Conservation (phyloP, 2,113 vertebrate species). For the Cisticola juncidis region DNA sequence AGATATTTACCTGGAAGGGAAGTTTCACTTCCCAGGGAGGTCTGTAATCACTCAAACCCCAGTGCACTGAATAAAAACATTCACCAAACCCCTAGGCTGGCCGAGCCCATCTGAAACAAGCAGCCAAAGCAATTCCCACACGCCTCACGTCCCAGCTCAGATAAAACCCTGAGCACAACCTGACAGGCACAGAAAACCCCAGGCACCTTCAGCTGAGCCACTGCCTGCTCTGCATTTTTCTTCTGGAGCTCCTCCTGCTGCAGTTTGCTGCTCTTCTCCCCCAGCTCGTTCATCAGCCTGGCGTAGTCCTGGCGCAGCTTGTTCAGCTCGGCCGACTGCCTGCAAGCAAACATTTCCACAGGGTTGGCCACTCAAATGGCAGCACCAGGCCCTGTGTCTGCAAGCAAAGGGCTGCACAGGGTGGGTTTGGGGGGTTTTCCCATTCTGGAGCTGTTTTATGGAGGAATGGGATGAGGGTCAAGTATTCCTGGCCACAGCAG, state of each 20-base stretch:
- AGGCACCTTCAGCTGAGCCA: constrained; percentile 84
- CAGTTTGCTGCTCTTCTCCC: constrained; percentile 86
- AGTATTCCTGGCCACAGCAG: background rate
- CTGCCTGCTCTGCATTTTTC: constrained; percentile 90
- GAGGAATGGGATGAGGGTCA: background rate
- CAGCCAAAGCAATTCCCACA: background rate
- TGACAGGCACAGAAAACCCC: background rate
- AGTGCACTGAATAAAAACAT: background rate
- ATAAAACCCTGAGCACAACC: background rate
- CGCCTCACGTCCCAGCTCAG: background rate
- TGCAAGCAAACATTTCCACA: constrained; percentile 53
- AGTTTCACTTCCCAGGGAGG: background rate
- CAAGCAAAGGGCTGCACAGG: background rate
- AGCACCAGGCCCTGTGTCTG: rapidly evolving
- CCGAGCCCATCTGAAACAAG: background rate
- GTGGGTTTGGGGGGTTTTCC: background rate
- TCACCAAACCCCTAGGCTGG: background rate
- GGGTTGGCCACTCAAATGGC: background rate
- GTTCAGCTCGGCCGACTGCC: constrained; percentile 92
- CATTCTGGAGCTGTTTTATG: background rate
- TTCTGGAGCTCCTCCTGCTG: constrained; percentile 95
- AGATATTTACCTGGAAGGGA: background rate
- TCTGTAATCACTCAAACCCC: background rate
- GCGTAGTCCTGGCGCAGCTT: constrained; percentile 91
- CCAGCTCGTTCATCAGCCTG: constrained; percentile 87